Conservation (phyloP, 2,888 invertebrate genomes). For the Lepidochrysops patricia region DNA sequence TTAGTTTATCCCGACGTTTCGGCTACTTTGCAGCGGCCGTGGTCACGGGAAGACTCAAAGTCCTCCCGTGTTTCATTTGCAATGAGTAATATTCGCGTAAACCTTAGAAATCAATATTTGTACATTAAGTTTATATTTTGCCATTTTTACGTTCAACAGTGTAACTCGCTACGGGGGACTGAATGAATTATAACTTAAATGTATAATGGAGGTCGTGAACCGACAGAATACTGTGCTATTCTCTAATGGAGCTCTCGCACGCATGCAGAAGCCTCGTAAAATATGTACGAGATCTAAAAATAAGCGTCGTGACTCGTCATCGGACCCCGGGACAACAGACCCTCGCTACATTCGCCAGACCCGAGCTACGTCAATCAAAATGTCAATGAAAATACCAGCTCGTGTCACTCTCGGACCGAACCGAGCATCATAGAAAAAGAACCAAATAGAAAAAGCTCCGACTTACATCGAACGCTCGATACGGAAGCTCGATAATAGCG, state of each 20-base stretch:
- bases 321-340: constrained; percentile 3
- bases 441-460: not conserved
- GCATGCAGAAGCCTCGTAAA: not conserved
- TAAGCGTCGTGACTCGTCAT: not conserved
- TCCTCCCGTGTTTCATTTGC: no score
- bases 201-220: not conserved
- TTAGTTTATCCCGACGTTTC: no score
- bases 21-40: no score
- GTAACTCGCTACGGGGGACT: not conserved
- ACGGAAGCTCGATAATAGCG: not conserved
- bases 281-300: constrained; percentile 8
- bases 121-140: not conserved
- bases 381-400: constrained; percentile 48
- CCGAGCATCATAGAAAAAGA: constrained; percentile 22
- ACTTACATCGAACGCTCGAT: constrained; percentile 10
- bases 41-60: no score
- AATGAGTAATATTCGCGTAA: no score
- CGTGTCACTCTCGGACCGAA: constrained; percentile 31
- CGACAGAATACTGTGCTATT: not conserved
- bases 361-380: constrained; percentile 49
- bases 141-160: not conserved
- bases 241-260: constrained; percentile 7
- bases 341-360: constrained; percentile 9
- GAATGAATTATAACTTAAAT: not conserved
- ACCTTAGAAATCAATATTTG: no score